Percentiles rank a stretch among this genome's conserved stretches.
These are phyloP conservation scores for Bradypodion pumilum DNA, from an alignment of 2,797 vertebrate species.

Conservation along the genomic window DNA sequence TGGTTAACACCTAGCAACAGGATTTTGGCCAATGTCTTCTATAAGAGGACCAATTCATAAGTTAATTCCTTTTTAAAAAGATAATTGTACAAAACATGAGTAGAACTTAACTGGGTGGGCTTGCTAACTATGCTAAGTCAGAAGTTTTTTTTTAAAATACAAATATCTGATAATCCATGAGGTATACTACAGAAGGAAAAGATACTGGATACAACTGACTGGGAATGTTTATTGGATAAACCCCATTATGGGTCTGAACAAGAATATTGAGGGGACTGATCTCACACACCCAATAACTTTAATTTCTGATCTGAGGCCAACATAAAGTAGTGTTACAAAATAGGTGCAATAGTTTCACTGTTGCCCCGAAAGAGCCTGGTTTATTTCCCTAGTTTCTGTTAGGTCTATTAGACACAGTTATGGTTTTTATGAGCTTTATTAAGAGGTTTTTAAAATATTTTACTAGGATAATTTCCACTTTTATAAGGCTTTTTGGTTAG, in stretches of 20 bases:
- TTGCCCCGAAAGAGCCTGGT: not conserved
- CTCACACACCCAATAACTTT: slow-evolving; percentile 40
- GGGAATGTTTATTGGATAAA: not conserved
- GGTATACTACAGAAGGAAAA: not conserved
- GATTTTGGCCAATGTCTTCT: no score
- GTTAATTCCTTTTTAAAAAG: no score
- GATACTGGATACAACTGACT: not conserved
- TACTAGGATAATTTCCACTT: not conserved
- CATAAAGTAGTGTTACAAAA: slow-evolving; percentile 26
- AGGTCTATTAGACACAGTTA: not conserved
- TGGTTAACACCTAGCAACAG: no score
- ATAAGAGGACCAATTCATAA: not conserved
- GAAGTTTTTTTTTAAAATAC: not conserved
- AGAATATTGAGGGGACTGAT: not conserved
- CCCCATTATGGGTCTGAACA: not conserved
- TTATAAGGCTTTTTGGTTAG: not conserved
- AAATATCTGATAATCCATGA: not conserved
- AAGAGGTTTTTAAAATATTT: slow-evolving; percentile 32
- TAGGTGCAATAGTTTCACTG: not conserved
- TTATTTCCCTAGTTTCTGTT: slow-evolving; percentile 26
- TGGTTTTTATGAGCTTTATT: slow-evolving; percentile 40
- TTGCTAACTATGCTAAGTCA: not conserved
- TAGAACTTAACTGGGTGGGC: not conserved
- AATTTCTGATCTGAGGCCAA: slow-evolving; percentile 19
- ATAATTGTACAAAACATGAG: no score